Conservation (phyloP, 2,888 invertebrate genomes). For the Drosophila stalkeri region DNA sequence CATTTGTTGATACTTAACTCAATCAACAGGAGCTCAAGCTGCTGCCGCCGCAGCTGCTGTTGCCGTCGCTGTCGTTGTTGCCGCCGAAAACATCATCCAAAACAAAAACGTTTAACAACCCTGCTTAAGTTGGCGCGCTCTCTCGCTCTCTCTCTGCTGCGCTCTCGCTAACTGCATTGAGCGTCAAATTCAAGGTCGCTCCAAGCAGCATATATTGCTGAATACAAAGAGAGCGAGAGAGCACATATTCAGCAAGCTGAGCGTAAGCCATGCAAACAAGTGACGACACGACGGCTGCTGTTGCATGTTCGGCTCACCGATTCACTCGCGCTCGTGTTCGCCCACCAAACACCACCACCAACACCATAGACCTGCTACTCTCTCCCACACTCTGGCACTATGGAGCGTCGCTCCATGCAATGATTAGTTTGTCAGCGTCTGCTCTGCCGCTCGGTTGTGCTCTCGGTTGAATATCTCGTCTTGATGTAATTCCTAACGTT, state of each 20-base stretch:
- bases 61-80: conserved; percentile 8
- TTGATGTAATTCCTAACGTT: conserved; percentile 17
- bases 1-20: conserved; percentile 66
- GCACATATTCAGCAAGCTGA: conserved; percentile 62
- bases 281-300: conserved; percentile 48
- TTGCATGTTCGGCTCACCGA: conserved; percentile 18
- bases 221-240: conserved; percentile 33
- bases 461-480: conserved; percentile 53
- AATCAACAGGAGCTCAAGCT: conserved; percentile 68
- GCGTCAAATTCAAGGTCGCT: conserved; percentile 71
- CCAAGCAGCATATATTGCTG: conserved; percentile 51
- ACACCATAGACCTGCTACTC: conserved; percentile 33
- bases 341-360: conserved; percentile 27
- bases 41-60: conserved; percentile 13
- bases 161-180: conserved; percentile 41
- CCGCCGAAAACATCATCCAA: conserved; percentile 43
- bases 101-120: conserved; percentile 62
- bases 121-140: conserved; percentile 34
- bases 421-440: conserved; percentile 69
- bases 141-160: conserved; percentile 10
- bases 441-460: conserved; percentile 69
- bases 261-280: conserved; percentile 52
- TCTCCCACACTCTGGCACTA: conserved; percentile 26
- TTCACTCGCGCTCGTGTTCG: conserved; percentile 20
- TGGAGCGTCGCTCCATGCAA: conserved; percentile 24